A percentile compares a stretch with the other conserved stretches of the same genome.
phyloP scores from a whole-genome alignment of 2,888 invertebrate genomes.

The Dryococelus australis region DNA sequence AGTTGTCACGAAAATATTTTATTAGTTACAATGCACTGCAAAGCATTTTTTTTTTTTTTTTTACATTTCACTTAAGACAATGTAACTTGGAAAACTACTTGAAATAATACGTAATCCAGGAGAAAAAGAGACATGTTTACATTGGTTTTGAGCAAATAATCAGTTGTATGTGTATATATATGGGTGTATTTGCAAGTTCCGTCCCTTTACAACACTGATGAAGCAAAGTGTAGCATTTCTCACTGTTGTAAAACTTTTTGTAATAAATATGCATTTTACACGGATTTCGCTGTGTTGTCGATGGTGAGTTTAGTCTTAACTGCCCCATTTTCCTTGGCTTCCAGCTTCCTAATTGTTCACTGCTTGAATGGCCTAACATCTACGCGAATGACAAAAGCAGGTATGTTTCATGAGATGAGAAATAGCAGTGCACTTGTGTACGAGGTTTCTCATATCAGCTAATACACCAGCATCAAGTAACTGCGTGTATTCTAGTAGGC shows the following conservation, averaged over 20 bases:
- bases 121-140: too few species aligned
- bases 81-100: too few species aligned
- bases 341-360: neutral
- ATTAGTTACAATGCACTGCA: neutral
- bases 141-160: neutral
- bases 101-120: too few species aligned
- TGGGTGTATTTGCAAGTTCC: neutral
- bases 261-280: slow-evolving; percentile 8
- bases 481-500: too few species aligned
- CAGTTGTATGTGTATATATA: neutral
- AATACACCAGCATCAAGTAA: too few species aligned
- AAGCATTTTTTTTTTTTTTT: neutral
- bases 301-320: neutral
- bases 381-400: too few species aligned
- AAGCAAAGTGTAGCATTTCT: neutral
- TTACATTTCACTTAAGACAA: too few species aligned
- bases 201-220: neutral
- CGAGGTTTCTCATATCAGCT: too few species aligned
- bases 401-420: too few species aligned
- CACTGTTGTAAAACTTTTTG: neutral
- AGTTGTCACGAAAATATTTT: too few species aligned
- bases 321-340: neutral
- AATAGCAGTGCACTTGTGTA: too few species aligned
- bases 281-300: neutral
- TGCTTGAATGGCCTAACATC: too few species aligned